Conservation (phyloP, 2,797 vertebrate genomes). For the Phoxinus dragarum region DNA sequence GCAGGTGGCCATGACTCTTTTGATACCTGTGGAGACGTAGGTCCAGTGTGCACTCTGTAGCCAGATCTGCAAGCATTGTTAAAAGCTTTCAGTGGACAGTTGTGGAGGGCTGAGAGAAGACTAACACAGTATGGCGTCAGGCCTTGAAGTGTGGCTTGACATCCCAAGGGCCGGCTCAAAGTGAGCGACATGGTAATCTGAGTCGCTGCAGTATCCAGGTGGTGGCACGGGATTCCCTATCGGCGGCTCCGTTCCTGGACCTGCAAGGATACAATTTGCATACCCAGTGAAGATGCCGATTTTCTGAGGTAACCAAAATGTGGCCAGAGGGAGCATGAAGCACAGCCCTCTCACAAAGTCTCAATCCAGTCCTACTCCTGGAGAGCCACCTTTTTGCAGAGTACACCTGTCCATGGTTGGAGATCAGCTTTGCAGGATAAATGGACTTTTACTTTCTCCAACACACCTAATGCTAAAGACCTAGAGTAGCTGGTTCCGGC, state of each 20-base stretch:
- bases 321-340: neutral
- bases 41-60: neutral
- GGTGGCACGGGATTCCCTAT: neutral
- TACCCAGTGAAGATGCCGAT: neutral
- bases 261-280: neutral
- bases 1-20: slow-evolving; percentile 9
- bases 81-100: neutral
- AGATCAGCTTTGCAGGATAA: neutral
- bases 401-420: neutral
- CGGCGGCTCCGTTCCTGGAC: neutral
- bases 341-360: neutral
- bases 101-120: neutral
- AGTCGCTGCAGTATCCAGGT: neutral
- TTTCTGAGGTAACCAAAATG: neutral
- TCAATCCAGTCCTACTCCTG: neutral
- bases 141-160: neutral
- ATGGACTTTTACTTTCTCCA: neutral
- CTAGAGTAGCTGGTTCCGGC: neutral
- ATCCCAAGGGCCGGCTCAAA: neutral
- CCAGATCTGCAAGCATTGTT: neutral
- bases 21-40: slow-evolving; percentile 10
- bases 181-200: neutral
- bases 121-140: neutral
- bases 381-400: neutral
- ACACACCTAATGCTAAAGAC: neutral